Percentiles rank a stretch among this genome's conserved stretches.
Evolutionary conservation across 2,113 vertebrate genomes (phyloP).

Genomic region (Cettia cetti): DNA sequence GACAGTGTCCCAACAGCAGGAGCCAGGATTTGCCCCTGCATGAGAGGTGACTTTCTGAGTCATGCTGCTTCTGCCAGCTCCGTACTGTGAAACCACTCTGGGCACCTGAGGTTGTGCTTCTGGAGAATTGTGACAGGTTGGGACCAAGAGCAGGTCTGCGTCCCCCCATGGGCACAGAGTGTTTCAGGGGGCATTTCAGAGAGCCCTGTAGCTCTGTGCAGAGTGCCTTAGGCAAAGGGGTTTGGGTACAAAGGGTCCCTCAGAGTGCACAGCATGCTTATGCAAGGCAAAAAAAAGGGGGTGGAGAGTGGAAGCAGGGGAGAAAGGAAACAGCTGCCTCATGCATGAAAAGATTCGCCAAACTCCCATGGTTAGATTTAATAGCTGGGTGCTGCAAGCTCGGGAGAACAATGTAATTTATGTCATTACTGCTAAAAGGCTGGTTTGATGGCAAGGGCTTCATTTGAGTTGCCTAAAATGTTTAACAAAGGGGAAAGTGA

Average conservation of each 20-base stretch:
- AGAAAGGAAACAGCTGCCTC: slow-evolving; percentile 70
- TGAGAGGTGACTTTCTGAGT: background rate
- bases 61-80: background rate
- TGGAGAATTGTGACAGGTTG: background rate
- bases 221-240: background rate
- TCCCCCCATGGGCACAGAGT: accelerated
- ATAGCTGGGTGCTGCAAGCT: slow-evolving; percentile 70
- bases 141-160: accelerated
- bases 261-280: background rate
- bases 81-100: background rate
- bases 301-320: background rate
- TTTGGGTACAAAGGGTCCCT: background rate
- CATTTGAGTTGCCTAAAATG: slow-evolving; percentile 54
- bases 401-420: slow-evolving; percentile 74
- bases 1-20: accelerated
- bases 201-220: background rate
- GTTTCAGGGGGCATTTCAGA: background rate
- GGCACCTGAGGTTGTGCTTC: background rate
- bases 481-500: slow-evolving; percentile 57
- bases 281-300: background rate
- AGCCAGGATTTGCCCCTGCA: background rate
- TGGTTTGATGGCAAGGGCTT: slow-evolving; percentile 59
- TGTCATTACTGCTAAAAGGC: slow-evolving; percentile 69
- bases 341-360: slow-evolving; percentile 64
- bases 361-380: slow-evolving; percentile 69